Conservation (phyloP, 2,888 invertebrate genomes). For the Dynastes maya region DNA sequence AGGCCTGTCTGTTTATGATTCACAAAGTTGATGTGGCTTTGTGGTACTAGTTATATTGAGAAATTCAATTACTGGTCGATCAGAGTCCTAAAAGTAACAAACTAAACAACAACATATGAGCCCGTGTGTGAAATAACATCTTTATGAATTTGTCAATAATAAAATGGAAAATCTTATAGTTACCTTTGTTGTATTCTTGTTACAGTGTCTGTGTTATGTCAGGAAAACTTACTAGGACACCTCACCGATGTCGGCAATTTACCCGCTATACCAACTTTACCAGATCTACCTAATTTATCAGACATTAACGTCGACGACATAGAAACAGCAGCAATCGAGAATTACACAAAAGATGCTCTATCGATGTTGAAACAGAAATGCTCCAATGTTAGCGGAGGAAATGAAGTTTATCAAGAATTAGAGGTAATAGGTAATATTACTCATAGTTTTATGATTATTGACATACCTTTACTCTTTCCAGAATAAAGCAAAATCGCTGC, state of each 20-base stretch:
- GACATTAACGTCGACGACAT: constrained; percentile 10
- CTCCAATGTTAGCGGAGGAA: constrained; percentile 75
- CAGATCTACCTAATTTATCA: neutral
- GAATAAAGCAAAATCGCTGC: constrained; percentile 70
- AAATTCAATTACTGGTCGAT: too few species aligned
- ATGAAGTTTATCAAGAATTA: constrained; percentile 72
- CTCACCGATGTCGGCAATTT: neutral
- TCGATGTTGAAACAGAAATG: constrained; percentile 78
- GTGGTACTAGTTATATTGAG: too few species aligned
- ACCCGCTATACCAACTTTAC: neutral
- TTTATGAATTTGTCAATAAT: too few species aligned
- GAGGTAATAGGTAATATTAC: constrained; percentile 65
- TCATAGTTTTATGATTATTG: neutral
- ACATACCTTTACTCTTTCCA: constrained; percentile 57
- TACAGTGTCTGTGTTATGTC: neutral
- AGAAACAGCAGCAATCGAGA: constrained; percentile 13
- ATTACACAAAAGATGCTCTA: constrained; percentile 33
- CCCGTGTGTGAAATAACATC: too few species aligned
- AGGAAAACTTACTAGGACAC: neutral
- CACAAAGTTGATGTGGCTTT: too few species aligned
- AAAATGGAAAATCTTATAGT: too few species aligned
- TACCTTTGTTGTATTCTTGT: neutral
- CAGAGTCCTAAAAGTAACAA: too few species aligned
- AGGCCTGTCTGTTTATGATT: too few species aligned
- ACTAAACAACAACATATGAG: too few species aligned